phyloP scores from a whole-genome alignment of 2,888 invertebrate genomes.

The Leptinotarsa haldemani region DNA sequence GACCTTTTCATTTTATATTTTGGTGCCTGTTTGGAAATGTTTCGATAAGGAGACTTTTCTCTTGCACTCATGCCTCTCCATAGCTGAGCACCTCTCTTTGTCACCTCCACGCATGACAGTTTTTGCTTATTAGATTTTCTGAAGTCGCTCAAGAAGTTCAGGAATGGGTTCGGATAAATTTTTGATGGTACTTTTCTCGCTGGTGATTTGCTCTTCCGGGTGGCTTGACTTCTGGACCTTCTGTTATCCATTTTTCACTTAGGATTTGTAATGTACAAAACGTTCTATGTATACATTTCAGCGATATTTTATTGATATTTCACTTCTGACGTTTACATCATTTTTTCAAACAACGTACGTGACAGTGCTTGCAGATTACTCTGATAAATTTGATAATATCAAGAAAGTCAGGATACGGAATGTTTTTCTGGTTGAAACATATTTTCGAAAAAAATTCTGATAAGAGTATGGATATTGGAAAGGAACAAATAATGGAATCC shows the following conservation, averaged over 20 bases:
- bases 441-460: no score
- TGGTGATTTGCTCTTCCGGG: conserved; percentile 17
- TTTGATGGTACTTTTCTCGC: conserved; percentile 29
- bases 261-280: conserved; percentile 1
- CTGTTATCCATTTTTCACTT: conserved; percentile 24
- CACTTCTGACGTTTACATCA: background rate
- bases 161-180: conserved; percentile 47
- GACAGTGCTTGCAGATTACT: background rate
- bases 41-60: conserved; percentile 47
- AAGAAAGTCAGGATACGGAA: background rate
- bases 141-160: conserved; percentile 50
- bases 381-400: background rate
- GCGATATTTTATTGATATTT: conserved; percentile 13
- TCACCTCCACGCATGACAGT: conserved; percentile 40
- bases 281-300: background rate
- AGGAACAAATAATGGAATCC: no score
- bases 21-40: conserved; percentile 45
- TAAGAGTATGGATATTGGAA: no score
- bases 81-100: conserved; percentile 43
- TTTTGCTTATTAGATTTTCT: conserved; percentile 42
- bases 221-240: conserved; percentile 25
- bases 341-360: conserved; percentile 7
- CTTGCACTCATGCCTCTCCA: conserved; percentile 48
- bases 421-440: background rate
- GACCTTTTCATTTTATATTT: conserved; percentile 23